Base-by-base conservation (phyloP, 2,888 invertebrate species). In the Drosophila mercatorum region DNA sequence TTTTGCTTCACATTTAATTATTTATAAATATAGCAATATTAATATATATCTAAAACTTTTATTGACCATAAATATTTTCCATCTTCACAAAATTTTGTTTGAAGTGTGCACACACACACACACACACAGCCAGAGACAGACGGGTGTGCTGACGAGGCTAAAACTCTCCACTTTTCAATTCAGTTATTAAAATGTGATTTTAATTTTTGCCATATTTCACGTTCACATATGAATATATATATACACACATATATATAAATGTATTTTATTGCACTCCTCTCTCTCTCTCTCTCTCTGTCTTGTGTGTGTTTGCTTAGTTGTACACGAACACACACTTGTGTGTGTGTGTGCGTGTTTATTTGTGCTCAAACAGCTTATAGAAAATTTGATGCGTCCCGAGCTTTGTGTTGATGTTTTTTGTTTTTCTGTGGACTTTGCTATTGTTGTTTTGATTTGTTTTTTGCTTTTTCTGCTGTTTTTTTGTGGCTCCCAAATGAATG, bases 171-270 rank as follows among this genome's bases (percentile, higher is more conserved):
- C 14, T 28, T 28, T 40, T 49, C 14, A 14, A 8, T 6, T 63
- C 38, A 26, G 5, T 46, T 41, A 53, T 41, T 47, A 28, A 66
- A 67, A 49, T 47, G 26, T n/a, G 47, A 67, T 67, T 67, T 55
- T 28, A 41, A 67, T 66, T 55, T 55, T 17, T 34, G 8, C 14
- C 11, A 41, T 53, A 53, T 49, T 49, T 41, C 22, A 60, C 22
- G 10, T 62, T 41, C 14, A 31, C 12, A 41, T 3, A 46, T 12
- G 22, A 10, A n/a, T 6, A 14, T 28, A 47, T 28, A 47, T 14
- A 17, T 17, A 17, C 17, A 17, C 17, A 26, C 17, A 43, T 43
- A 41, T 41, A n/a, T 41, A 5, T 40, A 40, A 3, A n/a, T 5
- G n/a, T 49, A 31, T 49, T 49, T 31, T 49, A 49, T 49, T 49